Evolutionary conservation across 2,888 invertebrate genomes (phyloP), one percentile per base, ranked within the genome.

Genomic region (Drosophila kuntzei): DNA sequence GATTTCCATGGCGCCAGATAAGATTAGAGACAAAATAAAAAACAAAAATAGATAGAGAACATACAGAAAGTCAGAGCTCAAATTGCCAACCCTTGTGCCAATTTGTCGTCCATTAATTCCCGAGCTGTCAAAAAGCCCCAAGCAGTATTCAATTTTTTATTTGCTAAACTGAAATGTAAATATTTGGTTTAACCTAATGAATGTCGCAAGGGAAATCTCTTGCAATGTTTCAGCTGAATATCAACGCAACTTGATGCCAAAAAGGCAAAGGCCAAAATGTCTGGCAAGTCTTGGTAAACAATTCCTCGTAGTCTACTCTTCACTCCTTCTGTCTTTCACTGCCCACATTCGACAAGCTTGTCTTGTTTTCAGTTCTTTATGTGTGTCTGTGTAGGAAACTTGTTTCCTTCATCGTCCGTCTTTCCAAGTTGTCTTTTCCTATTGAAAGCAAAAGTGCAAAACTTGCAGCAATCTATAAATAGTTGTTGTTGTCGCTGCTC

Each of bases 371-470:
- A 25, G 16, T 32, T 18, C 18, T 20, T 18, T n/a, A n/a, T 11
- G n/a, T 22, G 25, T 25, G 27, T 44, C n/a, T 44, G 29, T 43
- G 20, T 20, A 27, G 22, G 16, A 32, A 44, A 44, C 55, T 55
- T 55, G 55, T 44, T 44, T 55, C 25, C 44, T 9, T 34, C 7
- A 18, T 25, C 11, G 49, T n/a, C 25, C 12, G 44, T 44, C 43
- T 43, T 43, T 43, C n/a, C 8, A 18, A 12, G 39, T 37, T 53
- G 27, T 8, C 53, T 53, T 53, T 44, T 25, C 20, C 22, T 6
- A 34, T 22, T 61, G 80, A 82, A 79, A 80, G 77, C 58, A 82
- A 80, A 70, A 79, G 77, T 82, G 63, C 65, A 50, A 61, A 67
- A 65, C 53, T 67, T 76, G 54, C 57, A 53, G 4, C 41, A 18